Percentiles rank a stretch among this genome's conserved stretches.
These are phyloP conservation scores for Oryzias sinensis DNA, from an alignment of 2,797 vertebrate species.

Conservation along the genomic window DNA sequence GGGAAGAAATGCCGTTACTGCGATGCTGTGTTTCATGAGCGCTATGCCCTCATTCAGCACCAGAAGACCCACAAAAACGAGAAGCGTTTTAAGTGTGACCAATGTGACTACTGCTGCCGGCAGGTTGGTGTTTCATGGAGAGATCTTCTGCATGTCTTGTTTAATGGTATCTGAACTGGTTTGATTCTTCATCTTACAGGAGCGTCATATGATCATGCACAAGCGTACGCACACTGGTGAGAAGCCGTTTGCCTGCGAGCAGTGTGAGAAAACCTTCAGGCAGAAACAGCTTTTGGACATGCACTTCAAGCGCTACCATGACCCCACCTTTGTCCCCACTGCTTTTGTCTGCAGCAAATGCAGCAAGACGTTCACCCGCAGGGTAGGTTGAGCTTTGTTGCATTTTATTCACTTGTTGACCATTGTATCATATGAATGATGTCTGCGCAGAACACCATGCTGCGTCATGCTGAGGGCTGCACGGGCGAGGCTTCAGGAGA, in stretches of 20 bases:
- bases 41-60: constrained; percentile 98
- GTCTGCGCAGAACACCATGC: constrained; percentile 90
- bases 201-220: constrained; percentile 99
- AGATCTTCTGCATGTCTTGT: background rate
- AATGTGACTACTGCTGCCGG: constrained; percentile 98
- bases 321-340: constrained; percentile 93
- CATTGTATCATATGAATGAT: background rate
- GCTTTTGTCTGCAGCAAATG: constrained; percentile 96
- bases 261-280: constrained; percentile 97
- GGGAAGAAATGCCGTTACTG: constrained; percentile 98
- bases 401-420: background rate
- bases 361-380: constrained; percentile 93
- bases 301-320: constrained; percentile 98
- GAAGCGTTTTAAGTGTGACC: constrained; percentile 98
- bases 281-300: constrained; percentile 98
- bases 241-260: constrained; percentile 95
- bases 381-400: constrained; percentile 75
- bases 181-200: constrained; percentile 67
- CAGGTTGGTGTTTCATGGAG: constrained; percentile 77
- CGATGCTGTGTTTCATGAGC: constrained; percentile 96
- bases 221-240: constrained; percentile 97
- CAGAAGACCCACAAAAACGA: constrained; percentile 99
- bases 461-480: constrained; percentile 92
- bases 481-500: constrained; percentile 81
- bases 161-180: background rate